A percentile compares a stretch with the other conserved stretches of the same genome.
Evolutionary conservation across 2,113 vertebrate genomes (phyloP).

Genomic region (Petaurus breviceps): DNA sequence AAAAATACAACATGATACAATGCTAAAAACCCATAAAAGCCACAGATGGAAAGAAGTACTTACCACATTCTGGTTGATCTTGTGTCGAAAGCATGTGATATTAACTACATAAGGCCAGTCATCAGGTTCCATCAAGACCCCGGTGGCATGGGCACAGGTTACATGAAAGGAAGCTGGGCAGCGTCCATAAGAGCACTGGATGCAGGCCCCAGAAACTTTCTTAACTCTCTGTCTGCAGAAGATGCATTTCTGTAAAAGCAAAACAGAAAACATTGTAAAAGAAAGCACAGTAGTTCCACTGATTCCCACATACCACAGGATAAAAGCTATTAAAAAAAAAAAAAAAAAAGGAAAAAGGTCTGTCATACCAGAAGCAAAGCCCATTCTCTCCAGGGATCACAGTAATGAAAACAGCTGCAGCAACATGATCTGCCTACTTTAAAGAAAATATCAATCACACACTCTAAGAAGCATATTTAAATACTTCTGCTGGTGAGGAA

Average conservation of each 20-base stretch:
- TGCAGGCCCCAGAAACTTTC: conserved; percentile 91
- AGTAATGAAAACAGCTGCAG: neutral
- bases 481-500: neutral
- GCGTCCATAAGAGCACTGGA: conserved; percentile 94
- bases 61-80: conserved; percentile 89
- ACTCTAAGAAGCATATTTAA: conserved; percentile 19
- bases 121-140: conserved; percentile 93
- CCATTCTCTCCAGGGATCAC: neutral
- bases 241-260: conserved; percentile 90
- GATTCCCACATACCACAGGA: conserved; percentile 35
- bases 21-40: neutral
- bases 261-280: conserved; percentile 69
- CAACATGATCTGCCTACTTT: neutral
- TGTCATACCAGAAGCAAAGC: conserved; percentile 45
- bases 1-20: neutral
- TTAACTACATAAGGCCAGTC: conserved; percentile 97
- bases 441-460: neutral
- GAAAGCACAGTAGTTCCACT: neutral
- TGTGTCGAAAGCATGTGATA: conserved; percentile 95
- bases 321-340: conserved; percentile 31
- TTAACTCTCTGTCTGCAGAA: conserved; percentile 93
- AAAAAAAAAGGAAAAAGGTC: neutral
- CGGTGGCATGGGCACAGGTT: conserved; percentile 96
- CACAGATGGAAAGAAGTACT: conserved; percentile 73
- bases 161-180: conserved; percentile 97